Base-by-base conservation (phyloP, 2,888 invertebrate genomes). In the Drosophila neotestacea region DNA sequence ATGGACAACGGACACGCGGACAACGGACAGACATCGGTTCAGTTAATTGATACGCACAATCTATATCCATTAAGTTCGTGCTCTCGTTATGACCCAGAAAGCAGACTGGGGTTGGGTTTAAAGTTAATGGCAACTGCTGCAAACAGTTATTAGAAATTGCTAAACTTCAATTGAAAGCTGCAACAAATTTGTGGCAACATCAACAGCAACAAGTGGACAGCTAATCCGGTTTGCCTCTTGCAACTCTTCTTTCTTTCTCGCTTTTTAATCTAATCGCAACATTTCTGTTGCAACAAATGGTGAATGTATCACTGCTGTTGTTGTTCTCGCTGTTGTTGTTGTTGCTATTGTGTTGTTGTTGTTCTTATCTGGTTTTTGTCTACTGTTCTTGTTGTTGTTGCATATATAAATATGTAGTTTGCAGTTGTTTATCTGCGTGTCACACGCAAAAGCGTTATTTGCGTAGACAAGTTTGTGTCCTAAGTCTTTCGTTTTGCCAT, bases 41-140 rank as follows among this genome's bases (percentile, higher is more conserved):
- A 73, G 89, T 85, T 89, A 85, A 85, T 85, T 85, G 89, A 89
- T 86, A 89, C 85, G 89, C 89, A 86, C 84, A 89, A 86, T 74
- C 72, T 66, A 70, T 84, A 72, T 61, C 77, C 77, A 80, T 85
- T 73, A 80, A 52, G 88, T 84, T 81, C 81, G 83, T 79, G 81
- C 77, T 77, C 55, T 77, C 55, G 55, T 63, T 59, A 44, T 89
- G 85, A 85, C 85, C 85, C 81, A 85, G 86, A 87, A 84, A 85
- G 80, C 61, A 9, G 32, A 30, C 30, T 32, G 55, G 42, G 50
- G 66, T 36, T 16, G 61, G 46, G 67, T 55, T 68, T 47, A 52
- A 70, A 74, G 70, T 68, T 83, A 77, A 73, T 67, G 54, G 69
- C 63, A 50, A 71, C 30, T 28, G 42, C 16, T 1, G 51, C 16